Evolutionary conservation across 2,797 vertebrate genomes (phyloP), one percentile per base, ranked within the genome.

Genomic region (Neomorphus geoffroyi): DNA sequence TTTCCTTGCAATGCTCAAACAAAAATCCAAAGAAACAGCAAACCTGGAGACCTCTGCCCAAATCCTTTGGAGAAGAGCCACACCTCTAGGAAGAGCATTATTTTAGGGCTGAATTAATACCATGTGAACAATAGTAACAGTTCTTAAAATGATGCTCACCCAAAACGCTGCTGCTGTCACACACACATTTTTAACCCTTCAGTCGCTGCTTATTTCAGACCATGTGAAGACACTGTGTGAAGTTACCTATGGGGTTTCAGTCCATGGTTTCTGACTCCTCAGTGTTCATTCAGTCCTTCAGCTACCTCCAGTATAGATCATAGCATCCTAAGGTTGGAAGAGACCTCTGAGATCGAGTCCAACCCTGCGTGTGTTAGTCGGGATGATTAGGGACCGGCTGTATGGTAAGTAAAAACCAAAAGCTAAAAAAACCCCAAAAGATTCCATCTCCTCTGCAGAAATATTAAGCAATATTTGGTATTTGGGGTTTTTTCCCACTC

Each of bases 141-240:
- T 24, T 80, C 45, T 28, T 60, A 41, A 83, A 88, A 61, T 32
- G 2, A 13, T 22, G 9, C 19, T 82, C 5, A 61, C 48, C 77
- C 65, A 50, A 61, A 46, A 87, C 78, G 62, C 41, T 83, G 83
- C 57, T 88, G 65, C 60, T 78, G 57, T 54, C 64, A 41, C 37
- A 35, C 1, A 11, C 6, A 28, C 23, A 6, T 1, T 3, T 72
- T 41, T 0, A 70, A 77, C 72, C n/a, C 32, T 79, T 50, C 54
- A 16, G 41, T 70, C 35, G 3, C 21, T 48, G 61, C n/a, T 61
- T 51, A 32, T 53, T 88, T 61, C 57, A 48, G 41, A 56, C 17
- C 21, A 32, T 0, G 2, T 27, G 28, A 74, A 67, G 54, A 53
- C 18, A 12, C 7, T 19, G 13, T 1, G 0, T 60, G 9, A 65